Conservation (phyloP, 2,113 vertebrate genomes). For the Proteles cristata region DNA sequence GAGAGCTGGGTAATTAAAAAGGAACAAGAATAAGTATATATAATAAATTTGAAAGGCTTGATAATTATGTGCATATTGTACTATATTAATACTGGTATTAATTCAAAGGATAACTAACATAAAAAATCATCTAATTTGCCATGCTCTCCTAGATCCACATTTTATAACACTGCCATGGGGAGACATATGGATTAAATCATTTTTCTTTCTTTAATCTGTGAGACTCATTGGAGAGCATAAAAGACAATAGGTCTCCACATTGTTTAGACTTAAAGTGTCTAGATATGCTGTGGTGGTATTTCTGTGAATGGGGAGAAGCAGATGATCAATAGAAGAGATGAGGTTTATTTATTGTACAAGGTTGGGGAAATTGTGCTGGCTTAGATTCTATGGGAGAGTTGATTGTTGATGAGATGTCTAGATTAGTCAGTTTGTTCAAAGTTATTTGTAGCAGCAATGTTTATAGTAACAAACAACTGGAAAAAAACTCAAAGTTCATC, state of each 20-base stretch:
- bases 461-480: background rate
- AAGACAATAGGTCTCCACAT: background rate
- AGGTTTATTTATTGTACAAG: background rate
- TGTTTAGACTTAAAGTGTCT: background rate
- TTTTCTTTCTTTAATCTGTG: slow-evolving; percentile 51
- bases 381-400: background rate
- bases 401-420: background rate
- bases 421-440: background rate
- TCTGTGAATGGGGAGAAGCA: background rate
- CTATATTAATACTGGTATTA: slow-evolving; percentile 69
- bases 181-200: slow-evolving; percentile 5
- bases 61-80: slow-evolving; percentile 75
- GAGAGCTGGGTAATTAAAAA: slow-evolving; percentile 68
- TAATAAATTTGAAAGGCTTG: slow-evolving; percentile 71
- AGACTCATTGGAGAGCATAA: background rate
- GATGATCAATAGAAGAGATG: background rate
- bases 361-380: background rate
- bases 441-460: background rate
- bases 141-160: background rate
- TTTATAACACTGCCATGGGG: background rate
- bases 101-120: slow-evolving; percentile 66
- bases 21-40: slow-evolving; percentile 62
- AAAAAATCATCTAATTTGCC: slow-evolving; percentile 63
- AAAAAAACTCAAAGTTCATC: background rate
- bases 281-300: background rate